Conservation (phyloP, 1,140 invertebrate species). For the Penaeus indicus region DNA sequence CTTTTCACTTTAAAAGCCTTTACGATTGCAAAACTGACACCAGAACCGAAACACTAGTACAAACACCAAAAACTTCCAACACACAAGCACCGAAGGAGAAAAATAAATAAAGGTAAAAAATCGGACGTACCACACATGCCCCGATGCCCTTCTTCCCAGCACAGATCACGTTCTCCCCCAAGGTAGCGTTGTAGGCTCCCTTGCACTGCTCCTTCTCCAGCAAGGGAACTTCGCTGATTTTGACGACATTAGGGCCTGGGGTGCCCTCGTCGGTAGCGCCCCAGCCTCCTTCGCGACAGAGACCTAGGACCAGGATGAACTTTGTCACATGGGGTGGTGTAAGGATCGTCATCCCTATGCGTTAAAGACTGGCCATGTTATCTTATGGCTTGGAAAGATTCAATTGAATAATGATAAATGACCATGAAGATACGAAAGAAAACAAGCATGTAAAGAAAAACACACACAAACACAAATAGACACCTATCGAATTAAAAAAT, state of each 20-base stretch:
- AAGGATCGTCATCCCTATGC: background rate
- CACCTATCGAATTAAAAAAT: no score
- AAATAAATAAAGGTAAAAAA: background rate
- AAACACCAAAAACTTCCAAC: no score
- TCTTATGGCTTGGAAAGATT: no score
- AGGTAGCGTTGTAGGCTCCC: background rate
- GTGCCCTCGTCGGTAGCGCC: background rate
- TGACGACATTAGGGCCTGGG: background rate
- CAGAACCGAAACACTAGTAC: no score
- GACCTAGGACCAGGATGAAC: background rate
- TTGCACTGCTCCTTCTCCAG: slow-evolving; percentile 3
- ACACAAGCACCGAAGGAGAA: no score
- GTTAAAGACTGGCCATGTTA: no score
- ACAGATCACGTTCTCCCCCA: slow-evolving; percentile 1
- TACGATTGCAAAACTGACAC: no score
- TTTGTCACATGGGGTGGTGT: background rate
- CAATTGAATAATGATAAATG: no score
- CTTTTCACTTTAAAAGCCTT: no score
- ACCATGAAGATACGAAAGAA: no score
- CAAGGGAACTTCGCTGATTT: background rate
- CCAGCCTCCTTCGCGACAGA: slow-evolving; percentile 11
- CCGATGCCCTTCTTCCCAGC: background rate
- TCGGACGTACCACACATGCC: background rate
- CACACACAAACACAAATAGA: no score
- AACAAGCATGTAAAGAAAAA: no score